Evolutionary conservation across 2,797 vertebrate species (phyloP), one percentile per base, ranked within the genome.

Genomic region (Calcarius lapponicus): DNA sequence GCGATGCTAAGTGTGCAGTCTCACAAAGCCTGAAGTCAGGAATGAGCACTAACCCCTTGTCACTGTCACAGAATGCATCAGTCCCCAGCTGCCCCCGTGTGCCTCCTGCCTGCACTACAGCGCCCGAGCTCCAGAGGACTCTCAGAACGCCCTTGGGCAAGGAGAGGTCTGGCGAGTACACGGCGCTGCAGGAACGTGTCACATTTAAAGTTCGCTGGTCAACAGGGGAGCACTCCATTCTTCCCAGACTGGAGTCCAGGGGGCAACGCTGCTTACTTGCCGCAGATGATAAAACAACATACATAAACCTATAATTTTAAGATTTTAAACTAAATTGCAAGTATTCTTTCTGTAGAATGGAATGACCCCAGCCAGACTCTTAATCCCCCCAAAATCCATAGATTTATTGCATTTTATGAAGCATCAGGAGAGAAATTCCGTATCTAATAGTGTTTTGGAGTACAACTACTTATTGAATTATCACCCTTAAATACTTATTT

Each of bases 71-170:
- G 53, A 11, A 76, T 90, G 72, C 74, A 10, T 6, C 65, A 38
- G 97, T 95, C 95, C 91, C 94, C 87, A 74, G 76, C 50, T 97
- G 98, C 96, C 97, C 93, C 93, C 98, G 74, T 83, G 97, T 93
- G 97, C 78, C 73, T 76, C 7, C 66, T 13, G 8, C 1, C 17
- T 2, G 66, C 64, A 84, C 66, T 67, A 3, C 60, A 76, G 24
- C 11, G 18, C 50, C 54, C 28, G 9, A 8, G 29, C 5, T 22
- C 2, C 1, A 5, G 16, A 26, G 9, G 22, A 20, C 34, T 4
- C 45, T 0, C 9, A 22, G 34, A 40, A 20, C 2, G 11, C 12
- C 7, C 16, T 10, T 2, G 47, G 26, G 45, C 42, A 18, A 48
- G 32, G 21, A 42, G 25, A n/a, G 31, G 5, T 5, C 58, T 3